Evolutionary conservation across 2,113 vertebrate species (phyloP).

Genomic region (Girardinichthys multiradiatus): DNA sequence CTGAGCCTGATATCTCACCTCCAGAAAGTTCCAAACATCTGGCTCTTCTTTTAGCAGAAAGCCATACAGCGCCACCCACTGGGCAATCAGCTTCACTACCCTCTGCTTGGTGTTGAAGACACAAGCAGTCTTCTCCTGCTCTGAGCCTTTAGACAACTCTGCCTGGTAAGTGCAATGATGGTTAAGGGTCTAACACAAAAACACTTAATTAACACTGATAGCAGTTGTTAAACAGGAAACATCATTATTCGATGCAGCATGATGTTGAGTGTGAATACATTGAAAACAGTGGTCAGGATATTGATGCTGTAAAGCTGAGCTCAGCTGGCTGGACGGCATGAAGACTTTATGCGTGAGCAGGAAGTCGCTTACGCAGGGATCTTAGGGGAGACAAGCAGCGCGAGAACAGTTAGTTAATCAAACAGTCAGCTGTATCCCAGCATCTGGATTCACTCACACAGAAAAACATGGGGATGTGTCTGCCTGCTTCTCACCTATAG

Average conservation of each 20-base stretch:
- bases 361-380: conserved; percentile 89
- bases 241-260: neutral
- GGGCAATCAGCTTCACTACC: conserved; percentile 87
- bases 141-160: conserved; percentile 84
- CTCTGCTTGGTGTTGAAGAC: conserved; percentile 87
- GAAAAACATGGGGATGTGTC: neutral
- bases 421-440: neutral
- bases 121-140: conserved; percentile 87
- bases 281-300: conserved; percentile 83
- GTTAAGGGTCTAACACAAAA: conserved; percentile 79
- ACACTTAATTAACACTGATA: neutral
- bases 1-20: conserved; percentile 78
- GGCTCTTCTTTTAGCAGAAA: conserved; percentile 85
- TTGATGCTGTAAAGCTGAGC: conserved; percentile 88
- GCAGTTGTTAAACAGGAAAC: neutral
- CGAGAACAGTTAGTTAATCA: conserved; percentile 5
- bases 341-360: conserved; percentile 91
- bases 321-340: conserved; percentile 91
- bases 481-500: conserved; percentile 75
- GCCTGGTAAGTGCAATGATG: conserved; percentile 82
- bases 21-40: conserved; percentile 83
- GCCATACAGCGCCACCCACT: conserved; percentile 90
- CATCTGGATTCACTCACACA: neutral
- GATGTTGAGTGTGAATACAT: neutral
- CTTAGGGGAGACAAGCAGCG: conserved; percentile 73